Evolutionary conservation across 2,888 invertebrate species (phyloP).

Genomic region (Cephus sareptanus): DNA sequence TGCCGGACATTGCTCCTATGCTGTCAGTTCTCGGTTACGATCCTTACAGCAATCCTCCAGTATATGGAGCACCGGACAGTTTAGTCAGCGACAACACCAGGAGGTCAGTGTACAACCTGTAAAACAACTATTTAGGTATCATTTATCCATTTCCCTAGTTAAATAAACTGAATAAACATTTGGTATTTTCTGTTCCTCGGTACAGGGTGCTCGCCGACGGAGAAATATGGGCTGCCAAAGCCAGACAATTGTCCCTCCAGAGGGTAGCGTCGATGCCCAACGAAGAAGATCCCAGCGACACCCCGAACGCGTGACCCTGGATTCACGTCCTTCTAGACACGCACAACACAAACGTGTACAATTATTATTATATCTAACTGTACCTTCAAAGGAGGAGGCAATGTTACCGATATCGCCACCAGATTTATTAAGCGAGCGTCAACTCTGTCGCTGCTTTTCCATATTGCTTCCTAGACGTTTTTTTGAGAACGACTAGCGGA

Average conservation of each 20-base stretch:
- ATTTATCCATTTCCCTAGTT: neutral
- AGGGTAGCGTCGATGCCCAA: conserved; percentile 41
- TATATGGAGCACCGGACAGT: conserved; percentile 88
- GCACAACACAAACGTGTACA: conserved; percentile 47
- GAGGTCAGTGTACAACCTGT: conserved; percentile 41
- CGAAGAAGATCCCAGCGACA: conserved; percentile 50
- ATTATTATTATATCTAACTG: conserved; percentile 27
- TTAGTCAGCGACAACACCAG: conserved; percentile 77
- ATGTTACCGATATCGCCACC: neutral
- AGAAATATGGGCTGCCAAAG: conserved; percentile 58
- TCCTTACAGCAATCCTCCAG: conserved; percentile 95
- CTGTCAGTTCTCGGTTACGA: conserved; percentile 92
- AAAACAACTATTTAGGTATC: neutral
- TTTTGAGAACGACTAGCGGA: neutral
- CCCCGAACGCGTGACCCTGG: conserved; percentile 56
- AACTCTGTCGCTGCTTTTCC: neutral
- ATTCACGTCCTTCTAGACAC: conserved; percentile 42
- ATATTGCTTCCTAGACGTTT: neutral
- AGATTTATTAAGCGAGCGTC: neutral
- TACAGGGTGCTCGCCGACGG: conserved; percentile 58
- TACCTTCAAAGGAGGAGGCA: neutral
- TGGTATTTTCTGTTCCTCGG: neutral
- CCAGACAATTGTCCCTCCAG: conserved; percentile 49
- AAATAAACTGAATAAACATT: neutral
- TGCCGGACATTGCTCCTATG: conserved; percentile 96